Evolutionary conservation across 1,140 invertebrate species (phyloP), one percentile per base, ranked within the genome.

Genomic region (Cydia amplana): DNA sequence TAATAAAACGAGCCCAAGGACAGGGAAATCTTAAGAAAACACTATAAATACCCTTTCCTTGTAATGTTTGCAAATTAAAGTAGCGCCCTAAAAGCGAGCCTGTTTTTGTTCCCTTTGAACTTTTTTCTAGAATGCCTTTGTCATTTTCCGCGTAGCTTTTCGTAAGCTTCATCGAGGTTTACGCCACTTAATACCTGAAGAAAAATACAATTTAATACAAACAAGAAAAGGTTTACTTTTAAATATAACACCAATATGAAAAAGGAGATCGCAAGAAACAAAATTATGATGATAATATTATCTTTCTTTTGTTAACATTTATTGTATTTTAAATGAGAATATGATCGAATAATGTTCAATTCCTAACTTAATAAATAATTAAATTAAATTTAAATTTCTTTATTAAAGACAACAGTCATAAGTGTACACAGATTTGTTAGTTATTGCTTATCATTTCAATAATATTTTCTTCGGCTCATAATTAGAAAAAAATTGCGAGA

Each of bases 1-100:
- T 73, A 73, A 51, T 55, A 51, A 73, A 73, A 73, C 28, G 32
- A 23, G 14, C 36, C 28, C 12, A 70, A 70, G 32, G 32, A 73
- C 40, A 28, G 25, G 28, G 64, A 32, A 18, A 32, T 70, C 32
- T 70, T 43, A 70, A 70, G 64, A 67, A 70, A 70, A 70, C 28
- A 70, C 65, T 43, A 70, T 70, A 70, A 70, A 70, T 70, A 70
- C 65, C 65, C 65, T 70, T 70, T 40, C 32, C 28, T 67, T 32
- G 28, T 70, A 70, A 40, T 70, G n/a, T 70, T 70, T 70, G 9
- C 65, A 70, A 70, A 70, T 70, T 70, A 40, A 70, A 43, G n/a
- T 20, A 43, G n/a, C 23, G 12, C 20, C n/a, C 28, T 3, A 23
- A 36, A 32, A 18, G 64, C 32, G 1, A 3, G 20, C 28, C 65